These are phyloP conservation scores for Platyrinchus mystaceus DNA, from an alignment of 2,797 vertebrate genomes.

Conservation along the genomic window DNA sequence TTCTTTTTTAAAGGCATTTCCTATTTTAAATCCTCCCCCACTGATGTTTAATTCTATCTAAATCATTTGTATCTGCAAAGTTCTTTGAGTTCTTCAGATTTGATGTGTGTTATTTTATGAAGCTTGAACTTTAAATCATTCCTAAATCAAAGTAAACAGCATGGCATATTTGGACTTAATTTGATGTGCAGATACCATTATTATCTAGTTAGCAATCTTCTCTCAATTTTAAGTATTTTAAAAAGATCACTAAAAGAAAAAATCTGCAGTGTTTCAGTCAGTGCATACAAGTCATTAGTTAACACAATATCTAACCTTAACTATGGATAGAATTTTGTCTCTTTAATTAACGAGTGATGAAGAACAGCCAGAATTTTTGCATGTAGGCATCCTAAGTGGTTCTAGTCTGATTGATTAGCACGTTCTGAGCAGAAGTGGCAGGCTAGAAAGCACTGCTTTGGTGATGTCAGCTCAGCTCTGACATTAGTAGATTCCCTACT, in stretches of 20 bases:
- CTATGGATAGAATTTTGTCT: background rate
- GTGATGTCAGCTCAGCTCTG: background rate
- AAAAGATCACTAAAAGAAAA: background rate
- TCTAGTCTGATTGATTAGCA: background rate
- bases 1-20: background rate
- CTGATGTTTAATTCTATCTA: background rate
- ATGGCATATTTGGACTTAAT: background rate
- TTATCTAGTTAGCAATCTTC: background rate
- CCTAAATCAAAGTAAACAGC: background rate
- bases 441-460: background rate
- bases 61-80: background rate
- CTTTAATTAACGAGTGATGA: background rate
- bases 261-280: background rate
- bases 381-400: background rate
- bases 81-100: background rate
- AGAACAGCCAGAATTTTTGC: background rate
- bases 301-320: background rate
- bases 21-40: background rate
- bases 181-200: background rate
- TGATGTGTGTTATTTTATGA: background rate
- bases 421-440: background rate
- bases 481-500: background rate
- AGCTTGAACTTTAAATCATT: background rate
- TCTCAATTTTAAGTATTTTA: background rate
- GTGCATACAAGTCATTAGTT: background rate